Percentiles rank a stretch among this genome's conserved stretches.
Evolutionary conservation across 2,113 vertebrate species (phyloP).

Genomic region (Arvicanthis niloticus): DNA sequence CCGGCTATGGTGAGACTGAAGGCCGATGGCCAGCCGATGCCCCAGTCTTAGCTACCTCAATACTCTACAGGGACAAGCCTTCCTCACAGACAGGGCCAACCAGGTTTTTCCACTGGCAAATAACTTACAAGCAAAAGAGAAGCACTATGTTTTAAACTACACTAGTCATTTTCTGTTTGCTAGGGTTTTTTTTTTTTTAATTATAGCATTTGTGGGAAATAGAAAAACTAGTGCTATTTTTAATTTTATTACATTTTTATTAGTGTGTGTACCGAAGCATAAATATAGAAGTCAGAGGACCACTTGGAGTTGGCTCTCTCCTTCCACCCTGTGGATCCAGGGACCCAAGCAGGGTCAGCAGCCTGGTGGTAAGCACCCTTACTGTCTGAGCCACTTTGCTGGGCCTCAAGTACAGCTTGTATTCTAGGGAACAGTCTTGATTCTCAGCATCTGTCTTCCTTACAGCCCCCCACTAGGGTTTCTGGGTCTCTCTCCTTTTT

Average conservation of each 20-base stretch:
- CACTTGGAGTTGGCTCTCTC: no score
- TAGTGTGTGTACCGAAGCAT: background rate
- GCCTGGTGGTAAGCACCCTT: no score
- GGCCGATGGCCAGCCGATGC: background rate
- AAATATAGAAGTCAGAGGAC: background rate
- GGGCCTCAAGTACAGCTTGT: background rate
- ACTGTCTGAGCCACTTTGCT: background rate
- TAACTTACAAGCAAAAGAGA: background rate
- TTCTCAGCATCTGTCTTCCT: background rate
- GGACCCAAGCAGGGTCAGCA: background rate
- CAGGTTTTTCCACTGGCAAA: background rate
- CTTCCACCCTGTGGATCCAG: no score
- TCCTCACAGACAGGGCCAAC: background rate
- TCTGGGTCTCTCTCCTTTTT: background rate
- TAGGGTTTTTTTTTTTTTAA: background rate
- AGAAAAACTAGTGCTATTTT: background rate
- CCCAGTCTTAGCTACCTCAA: background rate
- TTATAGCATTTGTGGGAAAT: background rate
- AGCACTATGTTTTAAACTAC: background rate
- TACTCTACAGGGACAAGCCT: background rate
- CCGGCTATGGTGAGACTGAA: background rate
- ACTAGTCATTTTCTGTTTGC: background rate
- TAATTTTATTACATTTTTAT: background rate
- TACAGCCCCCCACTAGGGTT: background rate
- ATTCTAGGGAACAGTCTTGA: background rate